Base-by-base conservation (phyloP, 2,888 invertebrate species). In the Melanchra persicariae region DNA sequence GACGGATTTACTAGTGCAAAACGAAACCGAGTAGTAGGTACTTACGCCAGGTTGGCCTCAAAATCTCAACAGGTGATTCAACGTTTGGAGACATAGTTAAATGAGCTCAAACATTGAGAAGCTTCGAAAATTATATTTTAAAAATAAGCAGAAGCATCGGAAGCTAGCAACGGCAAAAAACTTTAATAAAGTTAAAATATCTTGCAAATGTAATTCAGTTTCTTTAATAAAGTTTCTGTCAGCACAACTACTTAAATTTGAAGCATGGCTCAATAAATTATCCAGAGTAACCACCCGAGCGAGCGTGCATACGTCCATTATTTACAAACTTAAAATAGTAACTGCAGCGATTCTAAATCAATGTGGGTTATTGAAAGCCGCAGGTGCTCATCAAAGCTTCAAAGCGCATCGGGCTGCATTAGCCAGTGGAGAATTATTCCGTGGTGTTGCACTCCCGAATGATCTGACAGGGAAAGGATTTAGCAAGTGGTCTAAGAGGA, bases 391-490 rank as follows among this genome's bases (percentile, higher is more conserved):
- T 87, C 84, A 85, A 83, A 85, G 87, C 89, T 88, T 89, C 87
- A 88, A 89, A 88, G 90, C 83, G 84, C 77, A 85, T 86, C 81
- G 82, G 79, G 70, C 77, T 86, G 85, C 83, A 87, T 89, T 87
- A 87, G 85, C 72, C 70, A 81, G 78, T 85, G 81, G 74, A 81
- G 82, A 85, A 84, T 87, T 88, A 85, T 85, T 83, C 81, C 79
- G 69, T 79, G 79, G 83, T 82, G 86, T 85, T 87, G 84, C 79
- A 67, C 72, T 79, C 73, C 79, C 76, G 84, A 84, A 79, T 87
- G 87, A 89, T 90, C 87, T 88, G 90, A 89, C 90, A 88, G 88
- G 84, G 85, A 88, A 91, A 89, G 91, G 90, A 91, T 93, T 91
- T 91, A 91, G 88, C 88, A 89, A 91, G 85, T 90, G 91, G 91